Percentiles rank a stretch among this genome's conserved stretches.
Evolutionary conservation across 1,140 invertebrate genomes (phyloP).

Genomic region (Drosophila sulfurigaster): DNA sequence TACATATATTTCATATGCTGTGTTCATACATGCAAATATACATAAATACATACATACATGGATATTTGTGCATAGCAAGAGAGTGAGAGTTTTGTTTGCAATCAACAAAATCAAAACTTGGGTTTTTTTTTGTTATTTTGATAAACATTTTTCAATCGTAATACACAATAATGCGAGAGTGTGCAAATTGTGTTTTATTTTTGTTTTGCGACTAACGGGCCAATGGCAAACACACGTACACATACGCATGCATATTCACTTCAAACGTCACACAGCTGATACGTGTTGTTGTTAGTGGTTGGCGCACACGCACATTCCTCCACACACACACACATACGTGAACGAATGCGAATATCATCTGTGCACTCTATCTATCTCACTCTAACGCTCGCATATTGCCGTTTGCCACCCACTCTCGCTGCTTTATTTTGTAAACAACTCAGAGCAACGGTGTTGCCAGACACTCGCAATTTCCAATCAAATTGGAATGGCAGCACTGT

Average conservation of each 20-base stretch:
- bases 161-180: conserved; percentile 13
- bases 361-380: conserved; percentile 29
- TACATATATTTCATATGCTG: conserved; percentile 26
- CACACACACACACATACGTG: conserved; percentile 6
- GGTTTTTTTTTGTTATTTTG: background rate
- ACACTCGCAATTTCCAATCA: conserved; percentile 49
- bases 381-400: conserved; percentile 20
- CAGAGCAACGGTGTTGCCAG: conserved; percentile 62
- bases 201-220: conserved; percentile 51
- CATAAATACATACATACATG: conserved; percentile 9
- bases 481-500: conserved; percentile 62
- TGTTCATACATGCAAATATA: conserved; percentile 19
- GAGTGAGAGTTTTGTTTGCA: conserved; percentile 41
- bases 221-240: conserved; percentile 45
- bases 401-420: conserved; percentile 40
- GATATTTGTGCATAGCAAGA: conserved; percentile 30
- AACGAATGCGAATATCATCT: conserved; percentile 33
- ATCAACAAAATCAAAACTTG: conserved; percentile 1
- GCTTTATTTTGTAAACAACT: conserved; percentile 77
- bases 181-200: conserved; percentile 37
- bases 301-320: conserved; percentile 46
- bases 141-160: conserved; percentile 22
- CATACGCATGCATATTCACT: conserved; percentile 37
- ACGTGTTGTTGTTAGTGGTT: conserved; percentile 57
- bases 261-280: conserved; percentile 61